phyloP scores from a whole-genome alignment of 2,113 vertebrate genomes.

The Anthoscopus minutus region DNA sequence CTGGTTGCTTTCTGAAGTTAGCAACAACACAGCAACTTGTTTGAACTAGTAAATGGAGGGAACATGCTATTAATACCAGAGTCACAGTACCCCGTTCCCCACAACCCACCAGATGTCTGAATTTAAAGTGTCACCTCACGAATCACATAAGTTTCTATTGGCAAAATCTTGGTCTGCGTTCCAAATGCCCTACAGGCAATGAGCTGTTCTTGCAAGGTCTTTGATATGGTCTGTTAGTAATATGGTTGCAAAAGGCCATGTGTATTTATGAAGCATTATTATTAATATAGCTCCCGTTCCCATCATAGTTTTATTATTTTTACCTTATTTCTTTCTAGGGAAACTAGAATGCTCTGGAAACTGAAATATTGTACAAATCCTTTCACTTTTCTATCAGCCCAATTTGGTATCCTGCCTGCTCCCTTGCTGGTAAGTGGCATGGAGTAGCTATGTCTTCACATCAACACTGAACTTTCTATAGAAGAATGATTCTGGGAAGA shows the following conservation, averaged over 20 bases:
- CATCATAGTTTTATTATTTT: slow-evolving; percentile 15
- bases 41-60: slow-evolving; percentile 52
- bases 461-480: neutral
- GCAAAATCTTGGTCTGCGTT: slow-evolving; percentile 11
- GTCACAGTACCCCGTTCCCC: neutral
- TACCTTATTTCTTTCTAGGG: neutral
- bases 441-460: neutral
- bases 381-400: neutral
- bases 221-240: slow-evolving; percentile 44
- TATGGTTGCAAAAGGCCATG: slow-evolving; percentile 8
- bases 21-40: slow-evolving; percentile 47
- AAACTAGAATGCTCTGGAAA: neutral
- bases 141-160: slow-evolving; percentile 13
- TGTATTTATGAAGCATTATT: slow-evolving; percentile 28
- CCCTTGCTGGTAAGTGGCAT: neutral
- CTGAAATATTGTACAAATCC: neutral
- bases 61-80: slow-evolving; percentile 53
- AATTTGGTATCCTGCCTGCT: neutral
- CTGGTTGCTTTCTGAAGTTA: slow-evolving; percentile 52
- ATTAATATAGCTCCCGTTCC: slow-evolving; percentile 12
- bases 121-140: slow-evolving; percentile 46
- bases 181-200: slow-evolving; percentile 18
- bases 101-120: slow-evolving; percentile 52
- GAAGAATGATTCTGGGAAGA: slow-evolving; percentile 2
- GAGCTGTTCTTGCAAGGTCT: slow-evolving; percentile 19